Evolutionary conservation across 2,888 invertebrate genomes (phyloP).

Genomic region (Keiferia lycopersicella): DNA sequence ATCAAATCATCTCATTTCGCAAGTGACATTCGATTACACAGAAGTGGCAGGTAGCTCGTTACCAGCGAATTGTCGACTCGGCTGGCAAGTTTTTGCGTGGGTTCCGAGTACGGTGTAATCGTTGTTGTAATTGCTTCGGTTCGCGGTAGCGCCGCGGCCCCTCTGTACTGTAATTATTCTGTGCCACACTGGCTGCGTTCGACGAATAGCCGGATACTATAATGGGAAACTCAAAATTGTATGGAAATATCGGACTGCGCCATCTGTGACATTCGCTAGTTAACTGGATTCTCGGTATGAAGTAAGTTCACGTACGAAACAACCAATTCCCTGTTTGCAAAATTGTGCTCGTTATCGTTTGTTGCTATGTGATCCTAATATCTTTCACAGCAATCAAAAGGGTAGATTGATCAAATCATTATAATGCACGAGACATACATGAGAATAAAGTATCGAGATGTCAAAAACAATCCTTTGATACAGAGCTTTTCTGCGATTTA

Average conservation of each 20-base stretch:
- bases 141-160: conserved; percentile 53
- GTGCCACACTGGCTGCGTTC: conserved; percentile 19
- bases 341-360: too few relatives aligned
- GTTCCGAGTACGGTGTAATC: conserved; percentile 61
- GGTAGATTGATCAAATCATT: too few relatives aligned
- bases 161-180: conserved; percentile 23
- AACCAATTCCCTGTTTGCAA: too few relatives aligned
- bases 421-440: too few relatives aligned
- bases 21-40: conserved; percentile 16
- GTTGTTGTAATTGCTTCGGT: conserved; percentile 58
- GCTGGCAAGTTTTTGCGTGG: conserved; percentile 28
- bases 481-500: too few relatives aligned
- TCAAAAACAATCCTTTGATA: too few relatives aligned
- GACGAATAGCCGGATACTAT: conserved; percentile 14
- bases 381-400: too few relatives aligned
- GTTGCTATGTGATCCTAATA: too few relatives aligned
- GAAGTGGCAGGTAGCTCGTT: conserved; percentile 36
- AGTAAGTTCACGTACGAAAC: too few relatives aligned
- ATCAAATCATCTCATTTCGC: conserved; percentile 7
- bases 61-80: conserved; percentile 36
- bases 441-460: too few relatives aligned
- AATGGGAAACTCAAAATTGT: conserved; percentile 6
- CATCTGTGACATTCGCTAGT: background rate
- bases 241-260: background rate
- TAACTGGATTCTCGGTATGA: background rate